Evolutionary conservation across 2,888 invertebrate genomes (phyloP).

Genomic region (Eupithecia exiguata): DNA sequence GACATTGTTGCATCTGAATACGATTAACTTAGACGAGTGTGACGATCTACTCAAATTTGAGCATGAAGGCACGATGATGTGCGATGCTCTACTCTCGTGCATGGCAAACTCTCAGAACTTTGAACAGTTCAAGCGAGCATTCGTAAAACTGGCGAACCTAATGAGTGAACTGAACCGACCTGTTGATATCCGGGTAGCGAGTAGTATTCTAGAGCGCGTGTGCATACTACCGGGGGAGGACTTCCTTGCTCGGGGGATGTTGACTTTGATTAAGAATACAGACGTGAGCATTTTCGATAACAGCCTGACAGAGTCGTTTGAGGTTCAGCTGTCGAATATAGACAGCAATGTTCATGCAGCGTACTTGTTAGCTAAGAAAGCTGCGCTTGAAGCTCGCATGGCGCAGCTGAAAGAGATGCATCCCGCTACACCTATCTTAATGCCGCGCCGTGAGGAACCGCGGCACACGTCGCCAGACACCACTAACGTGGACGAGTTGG

Average conservation of each 20-base stretch:
- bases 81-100: constrained; percentile 61
- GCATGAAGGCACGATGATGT: constrained; percentile 46
- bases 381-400: background rate
- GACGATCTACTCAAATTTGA: constrained; percentile 55
- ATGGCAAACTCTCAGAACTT: constrained; percentile 72
- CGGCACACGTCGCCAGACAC: constrained; percentile 67
- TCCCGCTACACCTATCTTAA: background rate
- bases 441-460: constrained; percentile 20
- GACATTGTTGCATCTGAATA: constrained; percentile 61
- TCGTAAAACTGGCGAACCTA: constrained; percentile 61
- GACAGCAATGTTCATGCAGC: constrained; percentile 48
- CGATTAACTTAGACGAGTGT: constrained; percentile 51
- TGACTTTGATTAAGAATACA: constrained; percentile 61
- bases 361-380: constrained; percentile 43
- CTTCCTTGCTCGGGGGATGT: constrained; percentile 52
- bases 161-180: constrained; percentile 51
- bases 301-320: constrained; percentile 56
- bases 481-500: constrained; percentile 62
- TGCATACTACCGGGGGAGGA: constrained; percentile 66
- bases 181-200: constrained; percentile 55
- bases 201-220: constrained; percentile 65
- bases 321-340: constrained; percentile 51
- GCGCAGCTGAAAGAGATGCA: background rate
- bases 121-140: constrained; percentile 66
- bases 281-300: constrained; percentile 56